Conservation (phyloP, 2,113 vertebrate genomes). For the Osmerus eperlanus region DNA sequence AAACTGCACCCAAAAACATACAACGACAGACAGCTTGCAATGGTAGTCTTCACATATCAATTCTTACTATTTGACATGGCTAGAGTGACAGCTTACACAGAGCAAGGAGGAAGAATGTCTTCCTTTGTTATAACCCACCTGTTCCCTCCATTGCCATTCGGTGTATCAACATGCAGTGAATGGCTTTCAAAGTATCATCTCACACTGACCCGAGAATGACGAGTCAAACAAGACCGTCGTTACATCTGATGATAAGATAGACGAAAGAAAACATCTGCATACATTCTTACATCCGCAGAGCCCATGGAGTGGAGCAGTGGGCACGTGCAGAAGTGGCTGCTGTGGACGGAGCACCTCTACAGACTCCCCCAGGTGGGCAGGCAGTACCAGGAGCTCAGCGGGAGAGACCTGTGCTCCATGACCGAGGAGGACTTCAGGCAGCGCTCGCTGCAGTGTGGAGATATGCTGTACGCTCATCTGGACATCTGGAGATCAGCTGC, state of each 20-base stretch:
- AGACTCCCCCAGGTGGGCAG: constrained; percentile 80
- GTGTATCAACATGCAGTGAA: too few relatives aligned
- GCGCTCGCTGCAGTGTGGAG: constrained; percentile 77
- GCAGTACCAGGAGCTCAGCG: constrained; percentile 83
- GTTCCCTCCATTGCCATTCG: too few relatives aligned
- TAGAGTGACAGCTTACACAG: too few relatives aligned
- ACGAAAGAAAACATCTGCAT: background rate
- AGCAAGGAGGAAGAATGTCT: too few relatives aligned
- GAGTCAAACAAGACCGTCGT: too few relatives aligned
- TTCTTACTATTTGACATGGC: too few relatives aligned
- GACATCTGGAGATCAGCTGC: constrained; percentile 97
- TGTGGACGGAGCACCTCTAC: constrained; percentile 93
- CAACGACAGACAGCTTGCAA: too few relatives aligned
- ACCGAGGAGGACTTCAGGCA: constrained; percentile 87
- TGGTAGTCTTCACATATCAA: too few relatives aligned
- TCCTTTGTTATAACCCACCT: too few relatives aligned
- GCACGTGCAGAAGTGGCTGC: constrained; percentile 92
- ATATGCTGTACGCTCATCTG: constrained; percentile 85
- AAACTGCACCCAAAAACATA: too few relatives aligned
- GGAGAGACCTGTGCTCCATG: constrained; percentile 86
- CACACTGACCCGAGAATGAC: too few relatives aligned
- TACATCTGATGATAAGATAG: background rate
- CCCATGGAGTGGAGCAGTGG: constrained; percentile 81
- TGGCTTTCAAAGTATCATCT: too few relatives aligned
- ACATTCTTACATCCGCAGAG: constrained; percentile 62